Conservation (phyloP, 2,113 vertebrate genomes). For the Panurus biarmicus region DNA sequence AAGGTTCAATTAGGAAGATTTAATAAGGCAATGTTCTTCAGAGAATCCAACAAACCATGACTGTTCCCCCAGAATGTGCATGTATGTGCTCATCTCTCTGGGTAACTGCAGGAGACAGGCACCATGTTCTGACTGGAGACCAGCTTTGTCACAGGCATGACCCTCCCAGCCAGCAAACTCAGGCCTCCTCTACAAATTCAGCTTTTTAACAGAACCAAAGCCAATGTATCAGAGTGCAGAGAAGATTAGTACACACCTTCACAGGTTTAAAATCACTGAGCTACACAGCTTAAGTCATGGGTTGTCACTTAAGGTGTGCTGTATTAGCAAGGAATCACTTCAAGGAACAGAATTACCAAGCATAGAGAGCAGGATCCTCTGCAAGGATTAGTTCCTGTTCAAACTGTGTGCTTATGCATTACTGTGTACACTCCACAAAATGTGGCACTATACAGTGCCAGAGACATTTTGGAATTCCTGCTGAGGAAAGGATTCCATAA, state of each 20-base stretch:
- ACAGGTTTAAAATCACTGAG: background rate
- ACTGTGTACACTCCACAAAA: background rate
- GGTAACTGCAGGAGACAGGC: background rate
- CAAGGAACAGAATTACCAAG: background rate
- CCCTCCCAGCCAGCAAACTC: background rate
- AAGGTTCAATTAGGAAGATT: background rate
- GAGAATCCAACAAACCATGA: accelerated
- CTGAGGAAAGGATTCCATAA: background rate
- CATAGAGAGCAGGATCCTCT: background rate
- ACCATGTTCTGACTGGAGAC: background rate
- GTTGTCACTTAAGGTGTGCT: background rate
- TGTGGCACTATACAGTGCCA: background rate
- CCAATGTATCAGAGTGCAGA: background rate
- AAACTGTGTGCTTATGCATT: background rate
- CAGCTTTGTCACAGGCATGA: background rate
- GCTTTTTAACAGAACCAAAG: background rate
- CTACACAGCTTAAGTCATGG: background rate
- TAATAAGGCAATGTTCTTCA: background rate
- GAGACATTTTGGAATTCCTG: background rate
- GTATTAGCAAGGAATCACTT: background rate
- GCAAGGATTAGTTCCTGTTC: background rate
- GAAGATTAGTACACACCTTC: background rate
- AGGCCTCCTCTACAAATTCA: background rate
- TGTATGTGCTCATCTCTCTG: background rate
- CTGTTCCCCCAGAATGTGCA: background rate